These are phyloP conservation scores for Liparis tanakae DNA, from an alignment of 2,797 vertebrate genomes.

Conservation along the genomic window DNA sequence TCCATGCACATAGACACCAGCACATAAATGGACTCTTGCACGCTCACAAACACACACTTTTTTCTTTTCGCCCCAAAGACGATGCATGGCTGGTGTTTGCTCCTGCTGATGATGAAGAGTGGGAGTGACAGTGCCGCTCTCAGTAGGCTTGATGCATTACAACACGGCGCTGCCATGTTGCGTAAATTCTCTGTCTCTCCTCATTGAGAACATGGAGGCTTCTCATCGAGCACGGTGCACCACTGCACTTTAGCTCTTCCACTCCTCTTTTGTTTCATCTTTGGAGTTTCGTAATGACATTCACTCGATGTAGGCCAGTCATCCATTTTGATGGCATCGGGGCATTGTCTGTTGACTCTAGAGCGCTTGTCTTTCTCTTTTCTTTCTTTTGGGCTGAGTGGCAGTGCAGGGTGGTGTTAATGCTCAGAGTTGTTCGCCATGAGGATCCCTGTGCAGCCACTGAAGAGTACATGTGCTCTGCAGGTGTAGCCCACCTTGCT, in stretches of 20 bases:
- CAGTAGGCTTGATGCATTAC: slow-evolving; percentile 78
- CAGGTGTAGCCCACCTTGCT: slow-evolving; percentile 60
- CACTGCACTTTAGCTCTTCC: slow-evolving; percentile 58
- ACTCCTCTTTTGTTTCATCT: slow-evolving; percentile 55
- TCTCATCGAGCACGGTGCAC: slow-evolving; percentile 66
- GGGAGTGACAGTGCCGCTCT: slow-evolving; percentile 81
- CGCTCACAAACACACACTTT: slow-evolving; percentile 34
- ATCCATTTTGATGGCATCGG: slow-evolving; percentile 52
- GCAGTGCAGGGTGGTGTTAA: slow-evolving; percentile 18
- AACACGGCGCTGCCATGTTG: slow-evolving; percentile 79
- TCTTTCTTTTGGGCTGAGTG: slow-evolving; percentile 20
- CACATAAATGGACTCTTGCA: slow-evolving; percentile 49
- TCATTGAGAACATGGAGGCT: slow-evolving; percentile 79
- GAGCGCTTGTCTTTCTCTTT: not conserved
- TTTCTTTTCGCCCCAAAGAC: slow-evolving; percentile 77
- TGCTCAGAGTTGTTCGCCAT: slow-evolving; percentile 29
- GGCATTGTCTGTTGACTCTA: slow-evolving; percentile 25
- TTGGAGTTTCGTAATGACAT: slow-evolving; percentile 61
- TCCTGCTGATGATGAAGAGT: slow-evolving; percentile 80
- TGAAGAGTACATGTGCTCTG: slow-evolving; percentile 54
- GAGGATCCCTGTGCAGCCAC: slow-evolving; percentile 43
- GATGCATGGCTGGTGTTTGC: slow-evolving; percentile 79
- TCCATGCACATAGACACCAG: slow-evolving; percentile 19
- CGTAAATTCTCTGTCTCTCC: slow-evolving; percentile 77
- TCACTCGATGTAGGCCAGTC: slow-evolving; percentile 44